Conservation (phyloP, 1,140 invertebrate genomes). For the Hypsibius dujardini region DNA sequence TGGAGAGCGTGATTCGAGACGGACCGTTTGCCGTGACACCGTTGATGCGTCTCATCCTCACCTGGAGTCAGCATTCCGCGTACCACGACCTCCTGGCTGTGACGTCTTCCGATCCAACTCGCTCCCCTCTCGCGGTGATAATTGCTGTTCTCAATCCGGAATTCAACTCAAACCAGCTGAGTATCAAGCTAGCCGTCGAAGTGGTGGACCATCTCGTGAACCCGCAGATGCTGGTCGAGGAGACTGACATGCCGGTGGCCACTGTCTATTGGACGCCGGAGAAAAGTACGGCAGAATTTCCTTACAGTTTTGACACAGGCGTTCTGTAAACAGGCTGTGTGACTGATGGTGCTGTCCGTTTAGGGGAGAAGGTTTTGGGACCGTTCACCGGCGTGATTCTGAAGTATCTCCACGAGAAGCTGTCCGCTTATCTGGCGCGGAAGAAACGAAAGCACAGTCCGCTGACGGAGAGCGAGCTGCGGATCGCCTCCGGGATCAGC, state of each 20-base stretch:
- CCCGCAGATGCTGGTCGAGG: slow-evolving; percentile 37
- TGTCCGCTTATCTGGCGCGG: neutral
- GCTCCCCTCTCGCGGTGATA: slow-evolving; percentile 39
- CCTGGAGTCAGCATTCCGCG: slow-evolving; percentile 19
- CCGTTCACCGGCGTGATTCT: slow-evolving; percentile 49
- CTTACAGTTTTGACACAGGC: no score
- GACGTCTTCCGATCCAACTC: slow-evolving; percentile 25
- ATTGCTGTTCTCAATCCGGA: slow-evolving; percentile 50
- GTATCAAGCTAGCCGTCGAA: slow-evolving; percentile 47
- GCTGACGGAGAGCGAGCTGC: neutral
- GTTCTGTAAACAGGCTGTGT: no score
- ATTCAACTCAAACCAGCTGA: slow-evolving; percentile 39
- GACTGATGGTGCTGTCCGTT: neutral
- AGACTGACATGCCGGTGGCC: slow-evolving; percentile 20
- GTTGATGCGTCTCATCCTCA: slow-evolving; percentile 19
- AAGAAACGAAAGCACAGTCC: slow-evolving; percentile 21
- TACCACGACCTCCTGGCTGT: slow-evolving; percentile 20
- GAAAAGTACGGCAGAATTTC: no score
- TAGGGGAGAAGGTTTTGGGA: no score
- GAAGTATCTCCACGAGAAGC: slow-evolving; percentile 25
- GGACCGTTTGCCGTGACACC: neutral
- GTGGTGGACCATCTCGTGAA: slow-evolving; percentile 60
- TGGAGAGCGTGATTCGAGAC: neutral
- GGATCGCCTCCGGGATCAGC: neutral
- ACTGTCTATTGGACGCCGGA: no score